Conservation (phyloP, 2,888 invertebrate genomes). For the Eupelmus urozonus region DNA sequence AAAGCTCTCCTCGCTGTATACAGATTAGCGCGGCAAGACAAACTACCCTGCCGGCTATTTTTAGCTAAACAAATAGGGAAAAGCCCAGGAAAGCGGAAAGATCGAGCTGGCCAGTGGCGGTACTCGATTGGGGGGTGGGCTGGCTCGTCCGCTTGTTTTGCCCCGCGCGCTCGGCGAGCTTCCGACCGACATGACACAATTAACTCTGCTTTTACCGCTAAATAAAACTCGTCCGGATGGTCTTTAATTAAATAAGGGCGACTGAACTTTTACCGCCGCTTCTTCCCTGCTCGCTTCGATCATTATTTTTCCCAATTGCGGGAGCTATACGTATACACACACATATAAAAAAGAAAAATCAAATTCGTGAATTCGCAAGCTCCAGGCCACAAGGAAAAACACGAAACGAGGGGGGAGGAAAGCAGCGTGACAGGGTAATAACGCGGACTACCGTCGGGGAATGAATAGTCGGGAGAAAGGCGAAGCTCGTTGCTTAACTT, state of each 20-base stretch:
- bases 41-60: background rate
- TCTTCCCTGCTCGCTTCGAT: background rate
- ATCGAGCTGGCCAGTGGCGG: too few relatives aligned
- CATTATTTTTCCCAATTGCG: background rate
- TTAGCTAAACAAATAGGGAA: too few relatives aligned
- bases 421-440: slow-evolving; percentile 58
- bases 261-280: background rate
- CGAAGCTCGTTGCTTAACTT: slow-evolving; percentile 58
- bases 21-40: background rate
- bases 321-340: too few relatives aligned
- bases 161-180: too few relatives aligned
- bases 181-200: background rate
- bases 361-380: too few relatives aligned
- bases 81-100: too few relatives aligned
- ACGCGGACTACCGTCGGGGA: slow-evolving; percentile 57
- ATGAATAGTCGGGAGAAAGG: background rate
- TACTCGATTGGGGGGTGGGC: too few relatives aligned
- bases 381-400: background rate
- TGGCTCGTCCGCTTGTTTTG: too few relatives aligned
- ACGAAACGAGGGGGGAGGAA: background rate
- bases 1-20: too few relatives aligned
- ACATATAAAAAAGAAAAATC: too few relatives aligned
- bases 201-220: slow-evolving; percentile 4
- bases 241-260: slow-evolving; percentile 29
- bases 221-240: slow-evolving; percentile 6